phyloP scores from a whole-genome alignment of 2,888 invertebrate genomes.

The Oconnorella tubifera region DNA sequence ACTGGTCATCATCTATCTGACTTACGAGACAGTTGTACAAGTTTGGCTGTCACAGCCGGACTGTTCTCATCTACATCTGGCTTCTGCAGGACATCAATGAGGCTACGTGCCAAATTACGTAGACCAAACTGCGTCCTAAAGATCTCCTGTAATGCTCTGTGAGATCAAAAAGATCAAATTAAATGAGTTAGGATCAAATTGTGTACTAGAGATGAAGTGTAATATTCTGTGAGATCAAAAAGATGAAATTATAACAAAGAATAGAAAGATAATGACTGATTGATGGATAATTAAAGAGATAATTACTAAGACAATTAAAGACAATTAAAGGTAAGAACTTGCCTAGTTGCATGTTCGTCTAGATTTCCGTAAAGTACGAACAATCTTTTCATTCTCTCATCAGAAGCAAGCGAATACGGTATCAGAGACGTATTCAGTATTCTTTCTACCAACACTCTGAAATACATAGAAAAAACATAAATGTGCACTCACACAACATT shows the following conservation, averaged over 20 bases:
- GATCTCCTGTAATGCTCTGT: conserved; percentile 77
- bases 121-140: conserved; percentile 77
- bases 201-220: too few relatives aligned
- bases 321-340: conserved; percentile 27
- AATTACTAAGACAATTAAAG: too few relatives aligned
- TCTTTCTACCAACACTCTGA: conserved; percentile 77
- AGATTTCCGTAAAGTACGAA: conserved; percentile 87
- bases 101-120: conserved; percentile 68
- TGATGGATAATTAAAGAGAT: too few relatives aligned
- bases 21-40: conserved; percentile 42
- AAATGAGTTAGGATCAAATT: too few relatives aligned
- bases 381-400: conserved; percentile 86
- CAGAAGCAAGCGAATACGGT: conserved; percentile 81
- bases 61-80: conserved; percentile 38
- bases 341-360: conserved; percentile 87
- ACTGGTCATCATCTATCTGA: too few relatives aligned
- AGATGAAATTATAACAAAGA: too few relatives aligned
- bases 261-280: too few relatives aligned
- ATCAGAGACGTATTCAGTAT: conserved; percentile 89
- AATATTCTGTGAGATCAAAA: too few relatives aligned
- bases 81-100: conserved; percentile 74
- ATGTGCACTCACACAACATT: not conserved
- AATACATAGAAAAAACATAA: not conserved
- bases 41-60: conserved; percentile 37
- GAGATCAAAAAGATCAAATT: too few relatives aligned